phyloP scores from a whole-genome alignment of 2,888 invertebrate genomes.

The Dyspetes luteomarginatus region DNA sequence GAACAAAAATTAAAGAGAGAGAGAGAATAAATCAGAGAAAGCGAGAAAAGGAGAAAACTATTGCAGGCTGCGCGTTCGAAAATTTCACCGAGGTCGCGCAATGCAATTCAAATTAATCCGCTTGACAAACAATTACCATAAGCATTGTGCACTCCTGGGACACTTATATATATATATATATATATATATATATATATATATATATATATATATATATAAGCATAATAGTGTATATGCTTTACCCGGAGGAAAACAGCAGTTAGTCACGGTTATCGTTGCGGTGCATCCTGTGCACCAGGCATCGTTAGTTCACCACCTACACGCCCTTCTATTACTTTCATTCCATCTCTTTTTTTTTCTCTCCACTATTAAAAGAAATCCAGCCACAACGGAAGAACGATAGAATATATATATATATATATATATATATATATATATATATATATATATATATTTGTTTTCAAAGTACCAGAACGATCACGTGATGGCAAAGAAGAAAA shows the following conservation, averaged over 20 bases:
- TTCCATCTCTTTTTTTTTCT: background rate
- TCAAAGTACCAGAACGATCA: too few species aligned
- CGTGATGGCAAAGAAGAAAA: too few species aligned
- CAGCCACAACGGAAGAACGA: slow-evolving; percentile 13
- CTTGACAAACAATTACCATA: slow-evolving; percentile 57
- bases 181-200: background rate
- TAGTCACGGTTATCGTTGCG: slow-evolving; percentile 49
- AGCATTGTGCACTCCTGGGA: slow-evolving; percentile 25
- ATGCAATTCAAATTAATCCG: slow-evolving; percentile 48
- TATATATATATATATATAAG: slow-evolving; percentile 2
- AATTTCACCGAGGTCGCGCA: background rate
- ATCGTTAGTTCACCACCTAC: slow-evolving; percentile 35
- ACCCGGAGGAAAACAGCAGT: slow-evolving; percentile 49
- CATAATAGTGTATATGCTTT: slow-evolving; percentile 20
- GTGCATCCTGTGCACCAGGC: slow-evolving; percentile 28
- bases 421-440: too few species aligned
- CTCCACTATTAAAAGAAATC: slow-evolving; percentile 30
- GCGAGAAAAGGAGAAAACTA: background rate
- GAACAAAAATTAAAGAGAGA: background rate
- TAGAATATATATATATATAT: too few species aligned
- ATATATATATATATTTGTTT: too few species aligned
- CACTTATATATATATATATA: slow-evolving; percentile 21
- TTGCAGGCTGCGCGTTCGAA: background rate
- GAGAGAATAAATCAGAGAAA: background rate
- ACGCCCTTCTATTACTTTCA: slow-evolving; percentile 16